Percentiles rank a stretch among this genome's conserved stretches.
These are phyloP conservation scores for Otolemur garnettii DNA, from an alignment of 2,113 vertebrate genomes.

Conservation along the genomic window DNA sequence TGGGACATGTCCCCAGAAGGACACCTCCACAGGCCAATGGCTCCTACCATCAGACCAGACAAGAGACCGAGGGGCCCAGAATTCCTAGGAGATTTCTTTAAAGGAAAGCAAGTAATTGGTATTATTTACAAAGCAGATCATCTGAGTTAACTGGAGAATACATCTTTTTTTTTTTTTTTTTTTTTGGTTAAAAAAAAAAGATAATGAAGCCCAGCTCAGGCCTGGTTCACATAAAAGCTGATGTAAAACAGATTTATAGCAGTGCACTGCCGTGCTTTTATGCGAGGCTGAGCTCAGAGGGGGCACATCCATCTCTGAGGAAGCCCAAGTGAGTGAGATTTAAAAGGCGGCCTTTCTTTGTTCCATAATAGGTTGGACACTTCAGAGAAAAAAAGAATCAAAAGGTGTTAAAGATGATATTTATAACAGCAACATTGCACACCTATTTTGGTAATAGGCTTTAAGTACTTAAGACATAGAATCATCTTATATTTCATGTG, in stretches of 20 bases:
- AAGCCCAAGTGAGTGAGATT: slow-evolving; percentile 84
- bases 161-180: slow-evolving; percentile 38
- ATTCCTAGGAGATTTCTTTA: background rate
- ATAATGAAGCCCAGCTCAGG: slow-evolving; percentile 84
- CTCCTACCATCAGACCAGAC: background rate
- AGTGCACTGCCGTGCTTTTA: slow-evolving; percentile 84
- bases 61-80: background rate
- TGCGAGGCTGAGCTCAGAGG: slow-evolving; percentile 85
- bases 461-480: slow-evolving; percentile 85
- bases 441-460: slow-evolving; percentile 87
- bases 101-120: background rate
- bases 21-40: background rate
- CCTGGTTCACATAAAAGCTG: slow-evolving; percentile 85
- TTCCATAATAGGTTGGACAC: slow-evolving; percentile 87
- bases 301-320: slow-evolving; percentile 85
- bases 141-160: background rate
- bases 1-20: background rate
- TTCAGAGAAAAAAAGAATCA: slow-evolving; percentile 85
- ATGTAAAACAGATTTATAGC: slow-evolving; percentile 88
- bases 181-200: slow-evolving; percentile 71
- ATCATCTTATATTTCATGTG: slow-evolving; percentile 82
- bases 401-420: slow-evolving; percentile 85
- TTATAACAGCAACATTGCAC: slow-evolving; percentile 74
- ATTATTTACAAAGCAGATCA: slow-evolving; percentile 72
- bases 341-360: slow-evolving; percentile 88